Base-by-base conservation (phyloP, 2,888 invertebrate genomes). In the Amiota minor region DNA sequence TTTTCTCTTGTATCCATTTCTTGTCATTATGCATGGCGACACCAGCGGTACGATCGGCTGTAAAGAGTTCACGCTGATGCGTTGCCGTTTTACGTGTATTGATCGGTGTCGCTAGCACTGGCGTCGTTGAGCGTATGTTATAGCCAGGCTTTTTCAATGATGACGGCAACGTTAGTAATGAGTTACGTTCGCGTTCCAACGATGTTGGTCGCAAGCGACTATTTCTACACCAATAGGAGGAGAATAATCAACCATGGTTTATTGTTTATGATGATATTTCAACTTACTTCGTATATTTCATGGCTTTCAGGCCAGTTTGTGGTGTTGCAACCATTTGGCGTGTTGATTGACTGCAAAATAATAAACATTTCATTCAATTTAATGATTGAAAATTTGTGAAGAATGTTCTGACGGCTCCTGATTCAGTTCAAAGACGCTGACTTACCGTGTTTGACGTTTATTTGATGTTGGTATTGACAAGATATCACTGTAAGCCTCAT, bases 1-100 rank as follows among this genome's bases (percentile, higher is more conserved):
- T 74, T 72, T 87, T 86, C 16, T 85, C 84, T 14, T 87, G 86
- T 4, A 90, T 78, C 86, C 86, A 88, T 61, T 86, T 88, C 59
- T 89, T 89, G 59, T 90, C 89, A 20, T 87, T 86, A n/a, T 88
- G 80, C 61, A 77, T 71, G 0, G 77, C 61, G 3, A n/a, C 67
- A 9, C 71, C 70, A 0, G 62, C 70, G 8, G 79, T 78, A 0
- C 87, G 86, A 75, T 88, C 89, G 1, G 82, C 81, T 0, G 88
- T 86, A 10, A 67, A 67, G 20, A 67, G 67, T 23, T 20, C 50
- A 23, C 53, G 67, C 35, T 65, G 46, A 46, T 67, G 67, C 12
- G 23, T 20, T 23, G 35, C 2, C 14, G 20, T 3, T 67, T 67
- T 49, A 6, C 23, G 18, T 50, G 23, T 50, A 12, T 23, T 67